Percentiles rank a stretch among this genome's conserved stretches.
Conservation (phyloP, 1,140 invertebrate species). For the Coptotermes formosanus region DNA sequence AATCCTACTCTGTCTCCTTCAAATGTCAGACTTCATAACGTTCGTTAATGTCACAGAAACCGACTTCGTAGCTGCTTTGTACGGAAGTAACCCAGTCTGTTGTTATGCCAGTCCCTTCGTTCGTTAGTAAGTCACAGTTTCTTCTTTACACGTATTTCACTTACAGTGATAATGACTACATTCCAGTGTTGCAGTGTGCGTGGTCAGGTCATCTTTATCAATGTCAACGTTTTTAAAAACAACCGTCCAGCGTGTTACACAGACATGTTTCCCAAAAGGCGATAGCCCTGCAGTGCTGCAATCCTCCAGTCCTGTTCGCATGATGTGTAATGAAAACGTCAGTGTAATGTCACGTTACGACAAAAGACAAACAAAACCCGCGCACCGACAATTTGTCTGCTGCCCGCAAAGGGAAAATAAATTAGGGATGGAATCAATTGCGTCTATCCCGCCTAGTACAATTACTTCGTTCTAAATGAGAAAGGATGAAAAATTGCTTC, state of each 20-base stretch:
- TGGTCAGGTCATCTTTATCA: background rate
- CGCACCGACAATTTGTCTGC: background rate
- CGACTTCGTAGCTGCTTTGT: too few species aligned
- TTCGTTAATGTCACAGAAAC: too few species aligned
- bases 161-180: too few species aligned
- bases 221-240: background rate
- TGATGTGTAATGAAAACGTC: conserved; percentile 4
- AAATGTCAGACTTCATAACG: too few species aligned
- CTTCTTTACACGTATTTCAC: too few species aligned
- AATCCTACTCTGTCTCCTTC: too few species aligned
- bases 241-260: background rate
- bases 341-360: background rate
- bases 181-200: too few species aligned
- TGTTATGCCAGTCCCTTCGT: too few species aligned
- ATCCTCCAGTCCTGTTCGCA: background rate
- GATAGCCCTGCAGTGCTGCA: background rate
- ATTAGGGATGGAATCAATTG: background rate
- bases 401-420: background rate
- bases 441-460: background rate
- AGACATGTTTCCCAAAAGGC: background rate
- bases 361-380: conserved; percentile 15
- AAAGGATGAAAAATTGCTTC: conserved; percentile 1
- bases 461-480: background rate
- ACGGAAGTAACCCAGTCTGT: too few species aligned
- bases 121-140: too few species aligned